A percentile compares a stretch with the other conserved stretches of the same genome.
These are phyloP conservation scores for Brachynemurus nebulosus DNA, from an alignment of 2,888 invertebrate genomes.

Conservation along the genomic window DNA sequence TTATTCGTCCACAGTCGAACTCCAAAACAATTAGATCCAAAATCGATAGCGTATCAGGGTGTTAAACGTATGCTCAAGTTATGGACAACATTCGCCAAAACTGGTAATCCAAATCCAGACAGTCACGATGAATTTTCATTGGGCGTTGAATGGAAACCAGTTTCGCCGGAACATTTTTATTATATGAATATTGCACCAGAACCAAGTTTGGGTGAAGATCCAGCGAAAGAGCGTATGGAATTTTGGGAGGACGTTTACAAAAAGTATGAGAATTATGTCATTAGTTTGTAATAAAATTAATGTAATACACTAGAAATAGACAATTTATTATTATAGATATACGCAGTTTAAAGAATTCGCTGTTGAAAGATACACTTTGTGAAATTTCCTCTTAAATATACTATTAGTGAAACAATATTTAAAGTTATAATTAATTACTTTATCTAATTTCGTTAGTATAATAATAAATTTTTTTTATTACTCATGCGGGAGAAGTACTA, in stretches of 20 bases:
- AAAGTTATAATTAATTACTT: too few species aligned
- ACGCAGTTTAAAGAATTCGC: too few species aligned
- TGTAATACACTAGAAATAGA: too few species aligned
- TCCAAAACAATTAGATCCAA: background rate
- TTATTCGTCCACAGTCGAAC: background rate
- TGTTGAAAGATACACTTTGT: too few species aligned
- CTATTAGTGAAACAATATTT: too few species aligned
- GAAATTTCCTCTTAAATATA: too few species aligned
- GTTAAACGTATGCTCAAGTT: background rate
- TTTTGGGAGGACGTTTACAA: conserved; percentile 13
- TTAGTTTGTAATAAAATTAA: too few species aligned
- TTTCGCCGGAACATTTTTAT: conserved; percentile 8
- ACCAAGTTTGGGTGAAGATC: conserved; percentile 9
- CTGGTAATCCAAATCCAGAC: background rate
- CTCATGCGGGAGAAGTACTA: too few species aligned
- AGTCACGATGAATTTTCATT: background rate
- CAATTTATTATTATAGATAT: too few species aligned
- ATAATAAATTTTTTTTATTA: too few species aligned
- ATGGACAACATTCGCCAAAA: background rate
- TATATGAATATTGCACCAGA: conserved; percentile 12
- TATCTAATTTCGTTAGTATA: too few species aligned
- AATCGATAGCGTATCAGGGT: background rate
- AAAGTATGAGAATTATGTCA: too few species aligned
- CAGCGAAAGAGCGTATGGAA: conserved; percentile 11
- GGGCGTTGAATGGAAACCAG: conserved; percentile 12